Evolutionary conservation across 2,797 vertebrate genomes (phyloP).

Genomic region (Pelodytes ibericus): DNA sequence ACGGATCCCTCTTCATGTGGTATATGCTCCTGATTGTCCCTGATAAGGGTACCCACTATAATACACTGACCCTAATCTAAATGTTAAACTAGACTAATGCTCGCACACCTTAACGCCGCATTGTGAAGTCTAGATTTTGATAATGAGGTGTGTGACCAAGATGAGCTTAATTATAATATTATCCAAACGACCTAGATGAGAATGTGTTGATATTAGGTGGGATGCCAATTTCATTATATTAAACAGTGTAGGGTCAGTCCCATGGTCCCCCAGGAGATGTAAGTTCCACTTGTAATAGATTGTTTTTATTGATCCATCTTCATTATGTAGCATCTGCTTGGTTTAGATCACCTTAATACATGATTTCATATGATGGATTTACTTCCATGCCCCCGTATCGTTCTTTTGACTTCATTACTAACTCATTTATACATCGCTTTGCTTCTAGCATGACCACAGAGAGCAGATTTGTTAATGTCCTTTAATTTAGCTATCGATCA

Average conservation of each 20-base stretch:
- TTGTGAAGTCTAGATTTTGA: too few relatives aligned
- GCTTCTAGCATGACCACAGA: not conserved
- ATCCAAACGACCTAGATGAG: not conserved
- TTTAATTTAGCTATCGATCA: constrained; percentile 27
- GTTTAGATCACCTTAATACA: not conserved
- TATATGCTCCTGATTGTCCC: too few relatives aligned
- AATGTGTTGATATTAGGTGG: too few relatives aligned
- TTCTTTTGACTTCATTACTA: constrained; percentile 33
- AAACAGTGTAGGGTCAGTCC: not conserved
- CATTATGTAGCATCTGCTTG: not conserved
- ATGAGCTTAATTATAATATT: not conserved
- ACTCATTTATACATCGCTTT: constrained; percentile 31
- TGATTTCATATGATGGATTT: constrained; percentile 46
- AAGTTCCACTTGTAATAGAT: not conserved
- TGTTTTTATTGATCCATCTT: not conserved
- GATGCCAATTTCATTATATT: too few relatives aligned
- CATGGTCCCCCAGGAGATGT: not conserved
- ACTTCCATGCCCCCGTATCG: not conserved
- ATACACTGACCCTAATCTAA: too few relatives aligned
- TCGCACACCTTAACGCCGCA: too few relatives aligned
- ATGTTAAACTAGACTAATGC: too few relatives aligned
- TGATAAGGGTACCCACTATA: too few relatives aligned
- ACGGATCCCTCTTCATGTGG: too few relatives aligned
- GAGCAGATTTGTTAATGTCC: constrained; percentile 26
- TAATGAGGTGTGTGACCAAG: not conserved